Evolutionary conservation across 2,113 vertebrate species (phyloP), one percentile per base, ranked within the genome.

Genomic region (Apteryx mantelli): DNA sequence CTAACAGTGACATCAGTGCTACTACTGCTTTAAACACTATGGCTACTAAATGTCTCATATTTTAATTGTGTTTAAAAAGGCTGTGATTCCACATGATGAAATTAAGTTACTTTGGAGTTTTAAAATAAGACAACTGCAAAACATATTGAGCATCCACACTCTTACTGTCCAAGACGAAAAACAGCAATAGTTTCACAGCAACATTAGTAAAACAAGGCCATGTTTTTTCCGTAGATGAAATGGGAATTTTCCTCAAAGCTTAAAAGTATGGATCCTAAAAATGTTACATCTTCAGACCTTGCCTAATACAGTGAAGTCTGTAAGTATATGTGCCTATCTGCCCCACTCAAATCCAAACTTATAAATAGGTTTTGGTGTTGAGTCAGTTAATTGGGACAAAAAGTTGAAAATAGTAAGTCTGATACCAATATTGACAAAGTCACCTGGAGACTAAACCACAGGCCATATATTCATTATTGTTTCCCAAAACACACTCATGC

Each of bases 31-130:
- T 97, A 95, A 96, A 93, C 97, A 85, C 93, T 50, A 26, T 6
- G 9, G 66, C 89, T 89, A 95, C 74, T 71, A 91, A 95, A 97
- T 92, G 93, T 87, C 97, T 97, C 91, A 91, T 46, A 46, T 91
- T 93, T 88, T 94, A 76, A 74, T 32, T 65, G 68, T 58, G 73
- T 60, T 83, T 88, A 85, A 95, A 85, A 71, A 86, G 34, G 28
- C 18, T 28, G 46, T 5, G 69, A 88, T 75, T 28, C 18, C 0
- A 0, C 52, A 61, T 1, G 0, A 89, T 25, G 52, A 82, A 50
- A 83, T 88, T 63, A 91, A 93, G 40, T 86, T 61, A 86, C 79
- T 42, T 46, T 52, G 64, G 13, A 22, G 48, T 63, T 87, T 58
- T 69, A 86, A 95, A 93, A 69, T 26, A 68, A 53, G 34, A 75